Percentiles rank a stretch among this genome's conserved stretches.
phyloP scores from a whole-genome alignment of 2,113 vertebrate genomes.

The Oncorhynchus clarkii region DNA sequence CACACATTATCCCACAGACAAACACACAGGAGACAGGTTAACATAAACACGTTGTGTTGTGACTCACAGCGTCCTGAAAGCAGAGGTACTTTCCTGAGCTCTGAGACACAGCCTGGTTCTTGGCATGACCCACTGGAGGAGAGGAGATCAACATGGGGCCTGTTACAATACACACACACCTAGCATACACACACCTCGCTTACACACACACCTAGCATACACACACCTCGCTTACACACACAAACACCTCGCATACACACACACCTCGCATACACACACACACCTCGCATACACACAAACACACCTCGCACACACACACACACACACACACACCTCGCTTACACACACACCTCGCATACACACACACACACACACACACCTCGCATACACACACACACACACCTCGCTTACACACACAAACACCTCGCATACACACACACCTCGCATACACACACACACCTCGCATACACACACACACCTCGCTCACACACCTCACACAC shows the following conservation, averaged over 20 bases:
- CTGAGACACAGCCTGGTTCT: constrained; percentile 88
- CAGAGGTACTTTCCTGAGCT: constrained; percentile 88
- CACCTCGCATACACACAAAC: too few relatives aligned
- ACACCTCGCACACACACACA: not conserved
- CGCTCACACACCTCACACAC: too few relatives aligned
- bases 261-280: not conserved
- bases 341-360: too few relatives aligned
- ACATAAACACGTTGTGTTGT: constrained; percentile 7
- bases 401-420: too few relatives aligned
- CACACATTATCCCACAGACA: not conserved
- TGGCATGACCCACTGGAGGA: constrained; percentile 90
- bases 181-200: not conserved
- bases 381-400: too few relatives aligned
- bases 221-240: too few relatives aligned
- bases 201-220: not conserved
- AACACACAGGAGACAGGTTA: not conserved
- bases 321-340: not conserved
- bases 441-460: too few relatives aligned
- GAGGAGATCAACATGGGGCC: not conserved
- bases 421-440: too few relatives aligned
- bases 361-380: too few relatives aligned
- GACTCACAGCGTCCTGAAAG: constrained; percentile 95
- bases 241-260: not conserved
- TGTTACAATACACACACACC: not conserved
- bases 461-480: too few relatives aligned